Conservation (phyloP, 2,113 vertebrate species). For the Pimephales promelas region DNA sequence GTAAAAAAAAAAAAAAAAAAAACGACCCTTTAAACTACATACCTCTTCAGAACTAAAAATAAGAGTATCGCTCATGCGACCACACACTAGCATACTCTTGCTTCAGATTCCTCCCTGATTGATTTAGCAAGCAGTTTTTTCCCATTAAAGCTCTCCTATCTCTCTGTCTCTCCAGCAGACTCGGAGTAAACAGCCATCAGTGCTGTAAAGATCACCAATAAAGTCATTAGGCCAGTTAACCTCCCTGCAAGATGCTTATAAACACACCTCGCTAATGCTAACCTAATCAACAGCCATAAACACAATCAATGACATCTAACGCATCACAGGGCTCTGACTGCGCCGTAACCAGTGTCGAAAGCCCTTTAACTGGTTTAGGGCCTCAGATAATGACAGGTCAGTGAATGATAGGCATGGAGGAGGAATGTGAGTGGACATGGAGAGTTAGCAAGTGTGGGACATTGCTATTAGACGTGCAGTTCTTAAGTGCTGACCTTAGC, state of each 20-base stretch:
- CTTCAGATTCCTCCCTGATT: conserved; percentile 29
- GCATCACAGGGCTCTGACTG: background rate
- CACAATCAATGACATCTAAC: background rate
- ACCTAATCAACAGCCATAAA: conserved; percentile 28
- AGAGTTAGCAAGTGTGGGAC: background rate
- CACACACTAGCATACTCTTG: background rate
- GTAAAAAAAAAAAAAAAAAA: too few species aligned
- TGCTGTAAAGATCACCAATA: conserved; percentile 47
- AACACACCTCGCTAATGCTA: conserved; percentile 29
- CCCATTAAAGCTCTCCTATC: conserved; percentile 13
- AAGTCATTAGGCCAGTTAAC: conserved; percentile 49
- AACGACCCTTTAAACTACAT: background rate
- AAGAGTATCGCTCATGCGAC: background rate
- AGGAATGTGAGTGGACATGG: conserved; percentile 8
- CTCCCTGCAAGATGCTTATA: conserved; percentile 27
- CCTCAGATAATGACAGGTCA: background rate
- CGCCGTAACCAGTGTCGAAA: background rate
- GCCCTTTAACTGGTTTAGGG: conserved; percentile 16
- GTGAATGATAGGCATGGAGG: background rate
- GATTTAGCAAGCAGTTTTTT: conserved; percentile 12
- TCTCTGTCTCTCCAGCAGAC: conserved; percentile 32
- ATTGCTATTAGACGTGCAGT: background rate
- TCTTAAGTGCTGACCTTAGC: background rate
- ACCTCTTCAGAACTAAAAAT: background rate
- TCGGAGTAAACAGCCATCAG: background rate